phyloP scores from a whole-genome alignment of 2,888 invertebrate genomes.

The Stegana nigrithorax region DNA sequence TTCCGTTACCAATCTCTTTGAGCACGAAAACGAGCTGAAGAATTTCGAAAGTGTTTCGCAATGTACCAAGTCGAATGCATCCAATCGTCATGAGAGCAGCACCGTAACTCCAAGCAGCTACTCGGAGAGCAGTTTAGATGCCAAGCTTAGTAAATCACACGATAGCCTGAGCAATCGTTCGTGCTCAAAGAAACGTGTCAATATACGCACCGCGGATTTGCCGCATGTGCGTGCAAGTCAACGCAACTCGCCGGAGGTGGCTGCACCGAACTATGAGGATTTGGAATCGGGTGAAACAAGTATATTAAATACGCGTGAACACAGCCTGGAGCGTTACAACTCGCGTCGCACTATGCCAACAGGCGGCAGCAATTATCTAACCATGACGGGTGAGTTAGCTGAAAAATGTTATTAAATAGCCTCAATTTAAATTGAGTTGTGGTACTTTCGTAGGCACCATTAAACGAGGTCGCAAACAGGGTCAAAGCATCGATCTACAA shows the following conservation, averaged over 20 bases:
- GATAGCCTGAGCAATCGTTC: slow-evolving; percentile 69
- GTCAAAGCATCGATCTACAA: slow-evolving; percentile 79
- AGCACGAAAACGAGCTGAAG: slow-evolving; percentile 67
- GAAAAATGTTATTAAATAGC: no score
- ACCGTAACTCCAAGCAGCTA: slow-evolving; percentile 68
- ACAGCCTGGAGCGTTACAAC: slow-evolving; percentile 71
- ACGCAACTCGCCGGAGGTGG: slow-evolving; percentile 62
- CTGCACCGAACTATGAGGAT: slow-evolving; percentile 64
- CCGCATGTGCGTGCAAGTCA: slow-evolving; percentile 64
- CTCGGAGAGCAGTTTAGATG: slow-evolving; percentile 67
- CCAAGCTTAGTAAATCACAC: slow-evolving; percentile 66
- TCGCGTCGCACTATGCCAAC: slow-evolving; percentile 70
- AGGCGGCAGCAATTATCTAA: slow-evolving; percentile 73
- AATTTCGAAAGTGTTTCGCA: slow-evolving; percentile 66
- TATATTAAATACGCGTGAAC: slow-evolving; percentile 64
- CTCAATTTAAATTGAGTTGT: no score
- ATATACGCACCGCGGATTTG: slow-evolving; percentile 73
- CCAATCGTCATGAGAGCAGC: slow-evolving; percentile 63
- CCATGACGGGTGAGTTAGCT: slow-evolving; percentile 71
- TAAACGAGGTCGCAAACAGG: slow-evolving; percentile 78
- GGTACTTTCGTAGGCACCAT: slow-evolving; percentile 79
- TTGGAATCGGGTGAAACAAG: slow-evolving; percentile 67
- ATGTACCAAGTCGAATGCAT: slow-evolving; percentile 56
- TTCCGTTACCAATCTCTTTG: slow-evolving; percentile 70
- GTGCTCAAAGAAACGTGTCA: slow-evolving; percentile 74